phyloP scores from a whole-genome alignment of 2,797 vertebrate genomes.

The Cirrhinus mrigala region DNA sequence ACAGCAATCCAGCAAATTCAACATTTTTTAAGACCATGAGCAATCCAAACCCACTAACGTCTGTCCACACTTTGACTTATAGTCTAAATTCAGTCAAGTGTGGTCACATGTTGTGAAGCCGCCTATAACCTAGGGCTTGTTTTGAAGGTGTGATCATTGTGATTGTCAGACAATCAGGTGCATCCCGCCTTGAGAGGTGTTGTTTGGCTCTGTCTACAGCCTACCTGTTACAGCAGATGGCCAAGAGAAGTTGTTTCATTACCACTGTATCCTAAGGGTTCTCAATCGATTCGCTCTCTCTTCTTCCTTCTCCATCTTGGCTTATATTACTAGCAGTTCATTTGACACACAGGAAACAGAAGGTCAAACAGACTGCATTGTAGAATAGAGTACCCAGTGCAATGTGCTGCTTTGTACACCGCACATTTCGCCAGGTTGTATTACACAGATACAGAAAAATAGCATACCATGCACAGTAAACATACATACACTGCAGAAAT shows the following conservation, averaged over 20 bases:
- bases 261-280: slow-evolving; percentile 51
- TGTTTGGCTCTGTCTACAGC: slow-evolving; percentile 44
- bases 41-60: not conserved
- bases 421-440: not conserved
- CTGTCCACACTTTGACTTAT: not conserved
- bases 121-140: slow-evolving; percentile 25
- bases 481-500: slow-evolving; percentile 1
- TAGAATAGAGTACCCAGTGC: not conserved
- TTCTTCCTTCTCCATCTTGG: slow-evolving; percentile 37
- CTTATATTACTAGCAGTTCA: slow-evolving; percentile 33
- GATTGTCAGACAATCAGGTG: slow-evolving; percentile 26
- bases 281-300: slow-evolving; percentile 49
- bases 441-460: slow-evolving; percentile 1
- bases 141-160: slow-evolving; percentile 31
- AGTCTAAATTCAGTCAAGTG: not conserved
- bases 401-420: not conserved
- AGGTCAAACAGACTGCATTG: slow-evolving; percentile 18
- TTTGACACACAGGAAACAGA: slow-evolving; percentile 15
- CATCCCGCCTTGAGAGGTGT: slow-evolving; percentile 36
- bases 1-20: not conserved
- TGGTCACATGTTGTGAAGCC: not conserved
- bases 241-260: slow-evolving; percentile 58
- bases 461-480: not conserved
- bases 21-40: not conserved
- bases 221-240: slow-evolving; percentile 57